Conservation (phyloP, 2,113 vertebrate genomes). For the Scortum barcoo region DNA sequence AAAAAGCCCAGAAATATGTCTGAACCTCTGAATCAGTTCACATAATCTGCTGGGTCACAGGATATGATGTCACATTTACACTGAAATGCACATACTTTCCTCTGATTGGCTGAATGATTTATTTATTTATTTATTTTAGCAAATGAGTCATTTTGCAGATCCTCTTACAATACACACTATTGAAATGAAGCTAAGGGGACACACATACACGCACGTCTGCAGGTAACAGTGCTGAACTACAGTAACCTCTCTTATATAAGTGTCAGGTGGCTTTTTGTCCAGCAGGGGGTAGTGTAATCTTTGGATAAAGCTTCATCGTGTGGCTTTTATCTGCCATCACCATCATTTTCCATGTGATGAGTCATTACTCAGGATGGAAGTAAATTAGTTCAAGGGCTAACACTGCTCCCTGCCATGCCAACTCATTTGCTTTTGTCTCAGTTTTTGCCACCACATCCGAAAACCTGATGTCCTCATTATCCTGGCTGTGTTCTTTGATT, state of each 20-base stretch:
- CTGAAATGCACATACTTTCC: background rate
- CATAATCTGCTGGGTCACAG: background rate
- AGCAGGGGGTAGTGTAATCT: conserved; percentile 73
- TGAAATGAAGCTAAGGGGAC: background rate
- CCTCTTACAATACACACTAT: background rate
- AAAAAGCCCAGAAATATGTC: background rate
- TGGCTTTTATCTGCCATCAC: conserved; percentile 8
- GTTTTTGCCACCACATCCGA: background rate
- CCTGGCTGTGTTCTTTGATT: conserved; percentile 10
- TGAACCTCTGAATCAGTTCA: background rate
- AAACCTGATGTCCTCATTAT: conserved; percentile 23
- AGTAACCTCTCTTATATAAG: conserved; percentile 41
- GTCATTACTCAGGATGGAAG: conserved; percentile 69
- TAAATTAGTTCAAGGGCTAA: conserved; percentile 64
- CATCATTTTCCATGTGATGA: conserved; percentile 70
- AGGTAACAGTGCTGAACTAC: background rate
- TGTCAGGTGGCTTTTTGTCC: conserved; percentile 13
- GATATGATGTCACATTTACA: background rate
- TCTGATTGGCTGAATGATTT: conserved; percentile 24
- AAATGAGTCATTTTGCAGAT: background rate
- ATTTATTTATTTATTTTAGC: background rate
- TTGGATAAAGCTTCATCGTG: background rate
- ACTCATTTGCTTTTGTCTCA: conserved; percentile 41
- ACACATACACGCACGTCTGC: background rate
- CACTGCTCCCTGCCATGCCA: conserved; percentile 23